phyloP scores from a whole-genome alignment of 2,888 invertebrate species.

The Cybosia mesomella region DNA sequence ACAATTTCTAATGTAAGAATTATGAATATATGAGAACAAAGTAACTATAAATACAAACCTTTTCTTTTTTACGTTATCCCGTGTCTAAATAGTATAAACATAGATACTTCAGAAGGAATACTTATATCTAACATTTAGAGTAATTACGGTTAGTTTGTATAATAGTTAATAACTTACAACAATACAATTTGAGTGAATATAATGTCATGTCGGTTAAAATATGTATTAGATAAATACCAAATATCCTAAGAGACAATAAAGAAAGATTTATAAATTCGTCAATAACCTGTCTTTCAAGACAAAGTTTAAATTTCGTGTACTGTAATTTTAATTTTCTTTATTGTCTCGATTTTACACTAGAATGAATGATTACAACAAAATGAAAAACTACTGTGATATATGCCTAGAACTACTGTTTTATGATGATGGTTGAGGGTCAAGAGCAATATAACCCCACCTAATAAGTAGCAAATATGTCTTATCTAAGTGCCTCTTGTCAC shows the following conservation, averaged over 20 bases:
- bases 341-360: conserved; percentile 49
- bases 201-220: conserved; percentile 42
- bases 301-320: conserved; percentile 5
- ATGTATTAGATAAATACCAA: conserved; percentile 35
- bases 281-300: conserved; percentile 14
- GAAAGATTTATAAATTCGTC: conserved; percentile 37
- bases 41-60: conserved; percentile 59
- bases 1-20: conserved; percentile 63
- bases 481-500: conserved; percentile 1
- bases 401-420: conserved; percentile 28
- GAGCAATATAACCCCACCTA: conserved; percentile 7
- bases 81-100: conserved; percentile 69
- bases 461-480: not conserved
- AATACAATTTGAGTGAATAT: conserved; percentile 58
- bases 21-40: conserved; percentile 61
- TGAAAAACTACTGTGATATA: conserved; percentile 42
- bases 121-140: conserved; percentile 59
- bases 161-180: conserved; percentile 67
- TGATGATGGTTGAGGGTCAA: conserved; percentile 6
- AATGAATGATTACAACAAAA: conserved; percentile 40
- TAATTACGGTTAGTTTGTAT: conserved; percentile 73
- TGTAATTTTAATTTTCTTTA: conserved; percentile 48
- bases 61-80: conserved; percentile 56
- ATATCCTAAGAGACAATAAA: conserved; percentile 61
- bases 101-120: conserved; percentile 66